Percentiles rank a stretch among this genome's conserved stretches.
Evolutionary conservation across 1,140 invertebrate genomes (phyloP).

Genomic region (Dinothrombium tinctorium): DNA sequence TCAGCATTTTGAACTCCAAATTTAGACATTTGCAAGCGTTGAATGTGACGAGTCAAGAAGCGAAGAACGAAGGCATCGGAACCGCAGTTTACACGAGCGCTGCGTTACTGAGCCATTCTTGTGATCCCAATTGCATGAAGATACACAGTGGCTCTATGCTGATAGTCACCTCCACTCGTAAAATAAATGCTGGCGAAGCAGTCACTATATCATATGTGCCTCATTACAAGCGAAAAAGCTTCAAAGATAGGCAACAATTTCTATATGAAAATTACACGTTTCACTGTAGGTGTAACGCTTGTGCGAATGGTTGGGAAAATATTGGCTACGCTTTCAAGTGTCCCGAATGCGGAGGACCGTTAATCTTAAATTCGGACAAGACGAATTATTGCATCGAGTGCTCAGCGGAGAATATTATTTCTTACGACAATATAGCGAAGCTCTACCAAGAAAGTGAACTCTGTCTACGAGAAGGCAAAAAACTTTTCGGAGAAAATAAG

Average conservation of each 20-base stretch:
- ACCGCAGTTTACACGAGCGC: not conserved
- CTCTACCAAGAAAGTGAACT: too few relatives aligned
- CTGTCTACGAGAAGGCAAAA: too few relatives aligned
- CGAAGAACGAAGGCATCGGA: not conserved
- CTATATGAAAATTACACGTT: not conserved
- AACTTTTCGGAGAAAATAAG: too few relatives aligned
- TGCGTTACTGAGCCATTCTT: not conserved
- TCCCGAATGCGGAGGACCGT: too few relatives aligned
- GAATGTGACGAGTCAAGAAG: not conserved
- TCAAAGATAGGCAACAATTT: not conserved
- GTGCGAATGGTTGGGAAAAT: too few relatives aligned
- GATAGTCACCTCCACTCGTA: not conserved
- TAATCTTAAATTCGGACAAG: too few relatives aligned
- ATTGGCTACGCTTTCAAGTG: too few relatives aligned
- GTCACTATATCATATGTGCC: not conserved
- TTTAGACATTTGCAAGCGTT: not conserved
- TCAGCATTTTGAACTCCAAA: not conserved
- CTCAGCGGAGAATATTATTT: too few relatives aligned
- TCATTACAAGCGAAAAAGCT: not conserved
- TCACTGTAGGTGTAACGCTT: not conserved
- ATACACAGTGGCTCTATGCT: not conserved
- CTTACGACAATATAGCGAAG: too few relatives aligned
- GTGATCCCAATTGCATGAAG: not conserved
- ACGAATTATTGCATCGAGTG: too few relatives aligned
- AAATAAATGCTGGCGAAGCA: not conserved